Evolutionary conservation across 1,140 invertebrate genomes (phyloP), one percentile per base, ranked within the genome.

Genomic region (Ostrea denselamellosa): DNA sequence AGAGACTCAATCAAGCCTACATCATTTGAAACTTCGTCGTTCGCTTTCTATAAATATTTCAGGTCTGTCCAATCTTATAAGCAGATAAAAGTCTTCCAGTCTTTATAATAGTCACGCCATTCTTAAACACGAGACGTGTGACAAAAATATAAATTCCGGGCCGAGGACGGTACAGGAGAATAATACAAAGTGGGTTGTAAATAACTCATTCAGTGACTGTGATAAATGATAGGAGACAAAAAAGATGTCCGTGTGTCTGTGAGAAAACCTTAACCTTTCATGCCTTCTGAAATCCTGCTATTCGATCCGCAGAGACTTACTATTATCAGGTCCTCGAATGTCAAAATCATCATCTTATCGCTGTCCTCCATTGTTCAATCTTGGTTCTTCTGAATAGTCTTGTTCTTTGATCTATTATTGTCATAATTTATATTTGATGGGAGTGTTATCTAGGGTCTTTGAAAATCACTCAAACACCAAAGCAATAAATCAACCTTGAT

Each of bases 371-470:
- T 77, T 77, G 68, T 77, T 77, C 68, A 22, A 12, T 77, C 25
- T 25, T 25, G 68, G 68, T 12, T 25, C 65, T 14, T 77, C 68
- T 77, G 22, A 77, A 77, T 77, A 77, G 68, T 34, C 68, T 34
- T 25, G 22, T 25, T 77, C 68, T 77, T 77, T 77, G 68, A 77
- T 77, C 68, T 77, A 77, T 77, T 77, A 77, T 77, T 77, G 68
- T 77, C 28, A 77, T 77, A 77, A 77, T 77, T 77, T 77, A 77
- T 77, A 28, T 77, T 77, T 77, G 68, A 77, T 77, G 68, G 68
- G 68, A 77, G 68, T 77, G 68, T 77, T 77, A 77, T 77, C 68
- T 77, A 77, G 68, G 68, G 68, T 77, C 68, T 77, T 77, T 77
- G 68, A 77, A 77, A 77, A 77, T 77, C 68, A 77, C 68, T 77